A percentile compares a stretch with the other conserved stretches of the same genome.
Conservation (phyloP, 2,113 vertebrate species). For the Melanostigma gelatinosum region DNA sequence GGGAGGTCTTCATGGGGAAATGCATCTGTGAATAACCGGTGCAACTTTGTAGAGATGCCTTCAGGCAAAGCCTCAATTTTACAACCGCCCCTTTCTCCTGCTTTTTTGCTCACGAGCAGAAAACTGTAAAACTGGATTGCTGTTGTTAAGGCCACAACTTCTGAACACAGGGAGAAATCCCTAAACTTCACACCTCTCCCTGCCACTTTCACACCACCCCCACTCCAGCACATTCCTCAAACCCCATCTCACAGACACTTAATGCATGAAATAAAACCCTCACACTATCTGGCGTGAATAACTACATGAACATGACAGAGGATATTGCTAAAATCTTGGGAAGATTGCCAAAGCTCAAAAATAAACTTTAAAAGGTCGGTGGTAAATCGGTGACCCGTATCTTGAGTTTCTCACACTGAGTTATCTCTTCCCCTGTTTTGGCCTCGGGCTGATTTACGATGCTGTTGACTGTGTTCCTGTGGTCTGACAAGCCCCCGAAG, state of each 20-base stretch:
- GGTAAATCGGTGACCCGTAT: conserved; percentile 20
- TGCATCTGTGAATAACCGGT: neutral
- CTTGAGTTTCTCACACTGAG: neutral
- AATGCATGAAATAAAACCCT: too few species aligned
- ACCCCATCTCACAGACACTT: too few species aligned
- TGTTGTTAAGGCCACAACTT: too few species aligned
- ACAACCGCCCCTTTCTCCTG: neutral
- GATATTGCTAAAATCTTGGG: conserved; percentile 4
- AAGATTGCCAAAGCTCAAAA: conserved; percentile 5
- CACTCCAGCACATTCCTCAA: too few species aligned
- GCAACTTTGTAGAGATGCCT: neutral
- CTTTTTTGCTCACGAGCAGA: neutral
- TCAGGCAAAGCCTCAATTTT: neutral
- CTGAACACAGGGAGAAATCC: too few species aligned
- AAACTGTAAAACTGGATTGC: neutral
- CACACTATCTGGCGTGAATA: neutral
- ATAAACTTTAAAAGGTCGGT: conserved; percentile 19
- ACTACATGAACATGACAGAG: conserved; percentile 6
- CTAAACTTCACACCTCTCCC: too few species aligned
- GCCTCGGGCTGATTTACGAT: conserved; percentile 39
- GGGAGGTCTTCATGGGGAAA: neutral
- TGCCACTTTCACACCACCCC: too few species aligned
- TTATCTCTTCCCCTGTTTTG: conserved; percentile 19
- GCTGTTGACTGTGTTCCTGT: conserved; percentile 27
- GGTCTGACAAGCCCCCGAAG: neutral